Percentiles rank a stretch among this genome's conserved stretches.
Conservation (phyloP, 2,113 vertebrate species). For the Saguinus midas region DNA sequence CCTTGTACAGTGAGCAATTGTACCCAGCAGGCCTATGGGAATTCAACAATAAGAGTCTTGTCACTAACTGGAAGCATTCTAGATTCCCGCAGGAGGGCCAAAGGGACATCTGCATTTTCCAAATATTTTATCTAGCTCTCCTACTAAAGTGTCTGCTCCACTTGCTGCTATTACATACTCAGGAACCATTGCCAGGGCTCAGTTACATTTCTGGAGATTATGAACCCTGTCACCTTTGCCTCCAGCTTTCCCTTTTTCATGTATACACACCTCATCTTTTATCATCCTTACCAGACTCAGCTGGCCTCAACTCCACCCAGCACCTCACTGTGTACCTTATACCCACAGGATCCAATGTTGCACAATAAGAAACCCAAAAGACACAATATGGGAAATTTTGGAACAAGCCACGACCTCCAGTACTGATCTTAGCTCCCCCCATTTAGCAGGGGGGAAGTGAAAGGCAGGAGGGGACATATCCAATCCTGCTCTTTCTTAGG, state of each 20-base stretch:
- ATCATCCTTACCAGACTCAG: background rate
- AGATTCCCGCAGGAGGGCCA: background rate
- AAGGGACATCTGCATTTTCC: background rate
- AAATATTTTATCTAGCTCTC: background rate
- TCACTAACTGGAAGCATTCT: slow-evolving; percentile 2
- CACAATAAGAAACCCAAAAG: slow-evolving; percentile 28
- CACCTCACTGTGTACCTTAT: background rate
- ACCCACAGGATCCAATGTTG: background rate
- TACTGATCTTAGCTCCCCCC: background rate
- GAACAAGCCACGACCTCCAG: background rate
- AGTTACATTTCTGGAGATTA: background rate
- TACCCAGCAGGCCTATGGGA: background rate
- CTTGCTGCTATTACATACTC: background rate
- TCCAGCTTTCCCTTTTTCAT: background rate
- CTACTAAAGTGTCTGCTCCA: background rate
- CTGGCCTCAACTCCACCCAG: background rate
- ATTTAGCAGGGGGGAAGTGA: background rate
- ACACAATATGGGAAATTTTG: background rate
- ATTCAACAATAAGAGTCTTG: background rate
- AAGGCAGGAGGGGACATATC: background rate
- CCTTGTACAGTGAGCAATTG: background rate
- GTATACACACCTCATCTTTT: background rate
- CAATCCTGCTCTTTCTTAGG: background rate
- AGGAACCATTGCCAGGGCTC: background rate
- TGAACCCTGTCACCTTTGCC: background rate